Evolutionary conservation across 2,113 vertebrate species (phyloP).

Genomic region (Thryonomys swinderianus): DNA sequence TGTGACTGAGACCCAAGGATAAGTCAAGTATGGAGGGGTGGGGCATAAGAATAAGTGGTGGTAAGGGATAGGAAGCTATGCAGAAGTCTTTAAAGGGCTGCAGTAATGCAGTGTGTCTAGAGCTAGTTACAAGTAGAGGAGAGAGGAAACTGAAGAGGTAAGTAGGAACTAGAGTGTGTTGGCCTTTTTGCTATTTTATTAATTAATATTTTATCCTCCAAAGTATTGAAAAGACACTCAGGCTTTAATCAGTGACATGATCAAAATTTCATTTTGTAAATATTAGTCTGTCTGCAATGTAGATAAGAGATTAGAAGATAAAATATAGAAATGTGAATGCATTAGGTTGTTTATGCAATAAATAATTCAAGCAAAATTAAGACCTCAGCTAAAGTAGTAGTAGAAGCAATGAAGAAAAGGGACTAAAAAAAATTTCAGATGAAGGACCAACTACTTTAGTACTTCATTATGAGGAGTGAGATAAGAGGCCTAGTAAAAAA

Average conservation of each 20-base stretch:
- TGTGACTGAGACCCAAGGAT: background rate
- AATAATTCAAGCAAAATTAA: conserved; percentile 12
- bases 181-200: conserved; percentile 43
- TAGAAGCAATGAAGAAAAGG: background rate
- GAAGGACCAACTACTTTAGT: background rate
- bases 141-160: background rate
- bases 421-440: conserved; percentile 35
- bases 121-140: background rate
- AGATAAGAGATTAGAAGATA: conserved; percentile 1
- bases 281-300: background rate
- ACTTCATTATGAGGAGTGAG: background rate
- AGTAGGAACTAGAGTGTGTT: background rate
- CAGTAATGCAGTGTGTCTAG: conserved; percentile 23
- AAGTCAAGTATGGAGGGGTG: background rate
- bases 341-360: conserved; percentile 49
- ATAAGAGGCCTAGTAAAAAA: conserved; percentile 1
- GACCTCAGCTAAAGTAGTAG: background rate
- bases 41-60: background rate
- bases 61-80: background rate
- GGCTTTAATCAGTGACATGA: conserved; percentile 30
- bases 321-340: background rate
- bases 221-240: conserved; percentile 33
- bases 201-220: conserved; percentile 41
- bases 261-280: conserved; percentile 39
- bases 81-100: conserved; percentile 24